A percentile compares a stretch with the other conserved stretches of the same genome.
These are phyloP conservation scores for Ctenopoma kingsleyae DNA, from an alignment of 2,797 vertebrate species.

Conservation along the genomic window DNA sequence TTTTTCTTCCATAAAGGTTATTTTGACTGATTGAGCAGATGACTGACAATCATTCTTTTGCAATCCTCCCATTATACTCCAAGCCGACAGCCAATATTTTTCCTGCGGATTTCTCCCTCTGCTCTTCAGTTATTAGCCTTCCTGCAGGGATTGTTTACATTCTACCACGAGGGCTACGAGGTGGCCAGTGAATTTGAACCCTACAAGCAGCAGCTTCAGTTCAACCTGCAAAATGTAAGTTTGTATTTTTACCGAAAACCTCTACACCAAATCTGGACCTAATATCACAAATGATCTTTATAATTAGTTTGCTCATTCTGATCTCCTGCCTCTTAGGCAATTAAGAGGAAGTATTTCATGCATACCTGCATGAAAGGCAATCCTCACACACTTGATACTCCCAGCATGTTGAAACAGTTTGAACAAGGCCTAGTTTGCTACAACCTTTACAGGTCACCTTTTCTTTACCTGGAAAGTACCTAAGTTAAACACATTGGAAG, in stretches of 20 bases:
- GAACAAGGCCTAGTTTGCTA: neutral
- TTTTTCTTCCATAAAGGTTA: slow-evolving; percentile 10
- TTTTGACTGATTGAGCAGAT: slow-evolving; percentile 50
- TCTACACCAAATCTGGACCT: neutral
- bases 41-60: slow-evolving; percentile 45
- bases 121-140: slow-evolving; percentile 93
- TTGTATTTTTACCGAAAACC: slow-evolving; percentile 7
- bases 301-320: neutral
- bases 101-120: slow-evolving; percentile 45
- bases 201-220: slow-evolving; percentile 97
- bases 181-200: slow-evolving; percentile 96
- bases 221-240: slow-evolving; percentile 98
- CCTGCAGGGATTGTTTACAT: slow-evolving; percentile 97
- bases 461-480: neutral
- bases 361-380: neutral
- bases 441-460: neutral
- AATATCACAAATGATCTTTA: neutral
- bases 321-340: neutral
- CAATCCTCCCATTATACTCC: slow-evolving; percentile 39
- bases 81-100: slow-evolving; percentile 30
- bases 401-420: slow-evolving; percentile 9
- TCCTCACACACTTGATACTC: neutral
- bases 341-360: neutral
- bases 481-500: neutral
- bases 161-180: slow-evolving; percentile 99